Conservation (phyloP, 2,113 vertebrate genomes). For the Bujurquina vittata region DNA sequence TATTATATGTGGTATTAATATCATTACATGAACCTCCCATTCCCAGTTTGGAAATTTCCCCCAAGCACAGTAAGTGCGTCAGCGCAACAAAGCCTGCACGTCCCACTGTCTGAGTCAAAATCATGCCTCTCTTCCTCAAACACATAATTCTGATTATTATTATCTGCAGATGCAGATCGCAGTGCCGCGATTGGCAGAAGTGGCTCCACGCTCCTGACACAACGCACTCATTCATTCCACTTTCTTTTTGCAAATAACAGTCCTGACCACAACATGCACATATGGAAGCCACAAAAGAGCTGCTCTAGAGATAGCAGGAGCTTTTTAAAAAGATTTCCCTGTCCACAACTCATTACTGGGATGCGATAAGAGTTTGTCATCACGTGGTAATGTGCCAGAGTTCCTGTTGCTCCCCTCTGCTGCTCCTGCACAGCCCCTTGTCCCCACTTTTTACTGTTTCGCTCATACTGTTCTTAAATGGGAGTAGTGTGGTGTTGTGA, state of each 20-base stretch:
- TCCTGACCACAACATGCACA: conserved; percentile 13
- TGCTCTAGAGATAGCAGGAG: conserved; percentile 42
- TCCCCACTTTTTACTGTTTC: conserved; percentile 29
- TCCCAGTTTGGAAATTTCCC: conserved; percentile 31
- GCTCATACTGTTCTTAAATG: conserved; percentile 36
- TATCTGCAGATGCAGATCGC: conserved; percentile 2
- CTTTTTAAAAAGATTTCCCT: conserved; percentile 53
- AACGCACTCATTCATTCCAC: conserved; percentile 55
- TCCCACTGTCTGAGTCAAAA: neutral
- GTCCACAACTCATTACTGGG: conserved; percentile 58
- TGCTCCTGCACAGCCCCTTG: neutral
- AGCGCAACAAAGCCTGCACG: neutral
- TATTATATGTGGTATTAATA: conserved; percentile 36
- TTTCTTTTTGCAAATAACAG: conserved; percentile 36
- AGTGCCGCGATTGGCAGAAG: conserved; percentile 12
- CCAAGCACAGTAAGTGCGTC: neutral
- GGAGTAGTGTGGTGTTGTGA: conserved; percentile 63
- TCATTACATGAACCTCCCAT: conserved; percentile 25
- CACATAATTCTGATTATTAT: neutral
- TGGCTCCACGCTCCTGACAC: conserved; percentile 31
- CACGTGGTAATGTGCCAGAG: conserved; percentile 58
- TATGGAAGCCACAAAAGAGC: conserved; percentile 52
- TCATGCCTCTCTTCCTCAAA: neutral
- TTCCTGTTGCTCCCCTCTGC: conserved; percentile 55
- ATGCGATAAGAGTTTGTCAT: conserved; percentile 61